A percentile compares a stretch with the other conserved stretches of the same genome.
phyloP scores from a whole-genome alignment of 2,888 invertebrate species.

The Hyles lineata region DNA sequence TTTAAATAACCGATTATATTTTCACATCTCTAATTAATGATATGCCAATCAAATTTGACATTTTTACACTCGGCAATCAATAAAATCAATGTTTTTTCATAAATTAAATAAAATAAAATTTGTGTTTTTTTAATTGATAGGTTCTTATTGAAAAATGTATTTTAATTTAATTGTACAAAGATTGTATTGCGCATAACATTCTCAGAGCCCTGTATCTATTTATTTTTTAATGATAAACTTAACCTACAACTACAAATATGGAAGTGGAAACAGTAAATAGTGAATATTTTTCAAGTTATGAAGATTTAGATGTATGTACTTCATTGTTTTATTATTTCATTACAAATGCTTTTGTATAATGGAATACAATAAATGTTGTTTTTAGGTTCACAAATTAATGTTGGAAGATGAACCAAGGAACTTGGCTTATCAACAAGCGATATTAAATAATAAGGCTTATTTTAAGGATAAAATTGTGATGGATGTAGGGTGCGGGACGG shows the following conservation, averaged over 20 bases:
- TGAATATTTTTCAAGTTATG: conserved; percentile 89
- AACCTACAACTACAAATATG: conserved; percentile 33
- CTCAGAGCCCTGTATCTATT: not conserved
- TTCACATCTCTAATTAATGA: no score
- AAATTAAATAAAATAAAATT: no score
- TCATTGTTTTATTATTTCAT: not conserved
- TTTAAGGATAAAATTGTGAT: conserved; percentile 92
- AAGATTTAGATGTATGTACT: conserved; percentile 88
- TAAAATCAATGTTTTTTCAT: no score
- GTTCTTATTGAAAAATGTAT: no score
- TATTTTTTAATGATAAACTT: not conserved
- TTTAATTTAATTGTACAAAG: no score
- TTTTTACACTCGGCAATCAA: no score
- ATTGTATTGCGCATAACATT: not conserved
- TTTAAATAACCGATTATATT: no score
- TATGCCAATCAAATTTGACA: no score
- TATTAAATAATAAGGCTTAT: conserved; percentile 86
- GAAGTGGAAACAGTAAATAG: conserved; percentile 54
- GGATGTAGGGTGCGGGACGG: conserved; percentile 94
- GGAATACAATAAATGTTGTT: conserved; percentile 1
- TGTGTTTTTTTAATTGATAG: no score
- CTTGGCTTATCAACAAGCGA: conserved; percentile 91
- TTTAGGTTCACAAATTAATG: conserved; percentile 92
- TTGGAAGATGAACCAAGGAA: conserved; percentile 91
- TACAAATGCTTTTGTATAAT: no score